Evolutionary conservation across 2,113 vertebrate genomes (phyloP).

Genomic region (Brachypodius melanocephalos): DNA sequence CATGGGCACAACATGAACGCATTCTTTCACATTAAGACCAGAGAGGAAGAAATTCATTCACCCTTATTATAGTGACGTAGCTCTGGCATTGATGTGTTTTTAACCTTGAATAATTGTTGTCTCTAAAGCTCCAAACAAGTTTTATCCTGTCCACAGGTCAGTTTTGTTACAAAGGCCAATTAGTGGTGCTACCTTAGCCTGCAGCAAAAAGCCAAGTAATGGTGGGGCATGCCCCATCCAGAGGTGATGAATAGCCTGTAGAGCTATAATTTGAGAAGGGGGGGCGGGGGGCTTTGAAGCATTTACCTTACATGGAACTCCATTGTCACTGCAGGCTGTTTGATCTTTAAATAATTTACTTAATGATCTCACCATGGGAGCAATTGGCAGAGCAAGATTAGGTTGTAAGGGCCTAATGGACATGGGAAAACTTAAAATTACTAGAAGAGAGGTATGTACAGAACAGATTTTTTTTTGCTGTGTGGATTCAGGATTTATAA

Average conservation of each 20-base stretch:
- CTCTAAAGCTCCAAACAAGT: slow-evolving; percentile 89
- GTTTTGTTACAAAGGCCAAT: slow-evolving; percentile 99
- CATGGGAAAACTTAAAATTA: slow-evolving; percentile 89
- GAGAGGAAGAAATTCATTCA: slow-evolving; percentile 82
- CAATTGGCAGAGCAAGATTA: slow-evolving; percentile 97
- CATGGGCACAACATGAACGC: slow-evolving; percentile 67
- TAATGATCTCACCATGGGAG: slow-evolving; percentile 99
- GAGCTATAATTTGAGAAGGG: slow-evolving; percentile 93
- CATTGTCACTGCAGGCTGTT: slow-evolving; percentile 98
- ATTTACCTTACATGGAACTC: slow-evolving; percentile 97
- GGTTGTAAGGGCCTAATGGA: slow-evolving; percentile 97
- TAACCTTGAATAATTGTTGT: slow-evolving; percentile 87
- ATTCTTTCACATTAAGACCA: slow-evolving; percentile 78
- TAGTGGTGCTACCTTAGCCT: slow-evolving; percentile 98
- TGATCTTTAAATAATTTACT: slow-evolving; percentile 99
- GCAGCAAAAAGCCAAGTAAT: slow-evolving; percentile 95
- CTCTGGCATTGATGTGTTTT: slow-evolving; percentile 80
- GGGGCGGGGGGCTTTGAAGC: slow-evolving; percentile 85
- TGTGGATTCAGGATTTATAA: slow-evolving; percentile 55
- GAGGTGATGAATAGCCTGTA: slow-evolving; percentile 88
- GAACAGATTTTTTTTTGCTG: slow-evolving; percentile 36
- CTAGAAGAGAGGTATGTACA: slow-evolving; percentile 72
- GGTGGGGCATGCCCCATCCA: slow-evolving; percentile 86
- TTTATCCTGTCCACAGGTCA: slow-evolving; percentile 96
- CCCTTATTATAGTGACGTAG: slow-evolving; percentile 77